Evolutionary conservation across 2,888 invertebrate species (phyloP).

Genomic region (Platerodrilus igneus): DNA sequence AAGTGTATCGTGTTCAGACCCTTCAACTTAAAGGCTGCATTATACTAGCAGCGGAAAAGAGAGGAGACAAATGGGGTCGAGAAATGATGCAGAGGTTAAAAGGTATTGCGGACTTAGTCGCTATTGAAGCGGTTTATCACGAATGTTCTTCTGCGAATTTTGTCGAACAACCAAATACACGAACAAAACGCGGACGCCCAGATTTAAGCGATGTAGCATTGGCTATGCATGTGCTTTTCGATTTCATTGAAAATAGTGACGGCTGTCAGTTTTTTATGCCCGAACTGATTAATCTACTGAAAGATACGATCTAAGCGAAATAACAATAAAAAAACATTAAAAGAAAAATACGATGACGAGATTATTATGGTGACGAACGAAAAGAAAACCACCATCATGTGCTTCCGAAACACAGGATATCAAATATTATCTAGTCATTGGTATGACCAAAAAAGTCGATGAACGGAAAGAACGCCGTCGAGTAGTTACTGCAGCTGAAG

Average conservation of each 20-base stretch:
- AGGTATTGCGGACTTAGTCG: no score
- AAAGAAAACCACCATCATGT: neutral
- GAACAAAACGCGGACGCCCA: no score
- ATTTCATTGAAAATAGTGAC: slow-evolving; percentile 3
- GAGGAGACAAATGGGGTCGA: slow-evolving; percentile 1
- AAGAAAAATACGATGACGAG: no score
- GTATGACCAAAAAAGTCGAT: no score
- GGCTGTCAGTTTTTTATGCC: neutral
- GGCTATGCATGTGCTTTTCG: neutral
- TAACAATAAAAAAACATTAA: slow-evolving; percentile 1
- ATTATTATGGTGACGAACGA: no score
- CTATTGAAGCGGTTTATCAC: no score
- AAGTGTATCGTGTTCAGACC: neutral
- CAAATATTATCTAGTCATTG: neutral
- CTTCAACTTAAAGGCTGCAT: neutral
- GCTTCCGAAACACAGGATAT: slow-evolving; percentile 1
- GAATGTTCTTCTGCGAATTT: no score
- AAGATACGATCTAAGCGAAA: slow-evolving; percentile 1
- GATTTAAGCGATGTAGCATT: no score
- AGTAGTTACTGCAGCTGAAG: no score
- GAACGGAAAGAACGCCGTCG: no score
- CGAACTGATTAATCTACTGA: neutral
- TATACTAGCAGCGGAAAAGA: neutral
- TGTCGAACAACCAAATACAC: no score
- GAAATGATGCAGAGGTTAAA: neutral